A percentile compares a stretch with the other conserved stretches of the same genome.
Evolutionary conservation across 1,140 invertebrate species (phyloP).

Genomic region (Brachionus calyciflorus): DNA sequence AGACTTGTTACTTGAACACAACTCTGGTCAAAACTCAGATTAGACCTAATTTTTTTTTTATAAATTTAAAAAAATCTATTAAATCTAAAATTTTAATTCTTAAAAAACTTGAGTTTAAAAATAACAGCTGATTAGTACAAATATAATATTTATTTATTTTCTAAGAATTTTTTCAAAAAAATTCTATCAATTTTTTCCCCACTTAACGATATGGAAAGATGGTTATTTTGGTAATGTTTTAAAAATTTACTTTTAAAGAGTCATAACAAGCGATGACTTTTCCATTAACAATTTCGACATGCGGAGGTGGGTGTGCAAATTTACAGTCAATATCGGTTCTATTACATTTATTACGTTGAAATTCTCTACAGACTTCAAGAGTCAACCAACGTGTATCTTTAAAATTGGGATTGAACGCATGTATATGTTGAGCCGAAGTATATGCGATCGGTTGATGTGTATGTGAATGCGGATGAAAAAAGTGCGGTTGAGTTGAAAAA

Average conservation of each 20-base stretch:
- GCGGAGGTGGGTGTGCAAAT: conserved; percentile 97
- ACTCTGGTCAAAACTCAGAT: no score
- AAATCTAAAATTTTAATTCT: no score
- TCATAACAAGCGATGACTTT: conserved; percentile 99
- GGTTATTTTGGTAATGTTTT: no score
- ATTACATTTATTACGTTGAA: conserved; percentile 98
- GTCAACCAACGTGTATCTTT: conserved; percentile 99
- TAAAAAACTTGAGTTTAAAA: no score
- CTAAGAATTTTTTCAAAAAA: no score
- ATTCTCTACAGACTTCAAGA: conserved; percentile 98
- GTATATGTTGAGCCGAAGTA: conserved; percentile 5
- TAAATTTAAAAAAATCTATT: no score
- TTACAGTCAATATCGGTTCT: conserved; percentile 98
- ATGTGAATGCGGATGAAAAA: conserved; percentile 17
- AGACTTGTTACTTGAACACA: no score
- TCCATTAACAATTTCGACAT: conserved; percentile 95
- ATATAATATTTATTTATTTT: no score
- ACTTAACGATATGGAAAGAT: no score
- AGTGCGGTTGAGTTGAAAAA: conserved; percentile 14
- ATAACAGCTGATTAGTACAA: no score
- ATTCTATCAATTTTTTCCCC: no score
- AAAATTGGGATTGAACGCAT: conserved; percentile 46
- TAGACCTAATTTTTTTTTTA: no score
- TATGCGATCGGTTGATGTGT: conserved; percentile 27
- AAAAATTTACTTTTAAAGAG: conserved; percentile 93